These are phyloP conservation scores for Ennomos erosarius DNA, from an alignment of 2,888 invertebrate genomes.

Conservation along the genomic window DNA sequence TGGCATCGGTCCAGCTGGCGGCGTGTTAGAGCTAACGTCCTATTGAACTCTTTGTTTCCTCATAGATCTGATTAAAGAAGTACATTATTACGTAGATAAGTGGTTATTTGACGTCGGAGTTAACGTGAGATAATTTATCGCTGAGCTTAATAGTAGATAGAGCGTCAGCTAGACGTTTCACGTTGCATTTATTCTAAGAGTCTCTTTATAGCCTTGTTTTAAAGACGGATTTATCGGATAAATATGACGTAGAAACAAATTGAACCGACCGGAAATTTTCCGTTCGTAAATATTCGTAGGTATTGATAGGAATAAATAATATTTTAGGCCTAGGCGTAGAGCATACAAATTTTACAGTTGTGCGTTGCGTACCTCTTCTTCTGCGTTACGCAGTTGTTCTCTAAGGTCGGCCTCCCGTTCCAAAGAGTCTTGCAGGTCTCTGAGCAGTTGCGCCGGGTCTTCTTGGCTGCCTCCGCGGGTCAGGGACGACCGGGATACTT, in stretches of 20 bases:
- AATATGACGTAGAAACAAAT: constrained; percentile 8
- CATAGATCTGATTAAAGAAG: constrained; percentile 52
- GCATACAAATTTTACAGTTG: not conserved
- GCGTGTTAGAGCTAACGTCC: constrained; percentile 57
- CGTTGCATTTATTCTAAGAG: constrained; percentile 17
- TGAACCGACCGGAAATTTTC: constrained; percentile 4
- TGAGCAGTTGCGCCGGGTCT: constrained; percentile 91
- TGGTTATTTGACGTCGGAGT: constrained; percentile 48
- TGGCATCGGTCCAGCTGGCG: constrained; percentile 69
- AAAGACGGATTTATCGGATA: not conserved
- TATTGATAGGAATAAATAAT: too few relatives aligned
- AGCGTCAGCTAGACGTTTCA: constrained; percentile 9
- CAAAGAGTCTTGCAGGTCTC: constrained; percentile 95
- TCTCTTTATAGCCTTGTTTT: constrained; percentile 14
- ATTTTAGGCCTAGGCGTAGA: too few relatives aligned
- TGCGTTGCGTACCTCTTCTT: constrained; percentile 90
- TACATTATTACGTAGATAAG: constrained; percentile 45
- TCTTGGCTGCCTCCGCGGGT: constrained; percentile 92
- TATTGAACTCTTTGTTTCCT: constrained; percentile 68
- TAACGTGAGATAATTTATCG: constrained; percentile 50
- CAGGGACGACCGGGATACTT: constrained; percentile 90
- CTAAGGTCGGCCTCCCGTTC: constrained; percentile 97
- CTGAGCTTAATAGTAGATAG: constrained; percentile 20
- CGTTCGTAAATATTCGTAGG: not conserved
- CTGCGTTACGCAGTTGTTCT: constrained; percentile 96